Conservation (phyloP, 1,140 invertebrate species). For the Aethina tumida region DNA sequence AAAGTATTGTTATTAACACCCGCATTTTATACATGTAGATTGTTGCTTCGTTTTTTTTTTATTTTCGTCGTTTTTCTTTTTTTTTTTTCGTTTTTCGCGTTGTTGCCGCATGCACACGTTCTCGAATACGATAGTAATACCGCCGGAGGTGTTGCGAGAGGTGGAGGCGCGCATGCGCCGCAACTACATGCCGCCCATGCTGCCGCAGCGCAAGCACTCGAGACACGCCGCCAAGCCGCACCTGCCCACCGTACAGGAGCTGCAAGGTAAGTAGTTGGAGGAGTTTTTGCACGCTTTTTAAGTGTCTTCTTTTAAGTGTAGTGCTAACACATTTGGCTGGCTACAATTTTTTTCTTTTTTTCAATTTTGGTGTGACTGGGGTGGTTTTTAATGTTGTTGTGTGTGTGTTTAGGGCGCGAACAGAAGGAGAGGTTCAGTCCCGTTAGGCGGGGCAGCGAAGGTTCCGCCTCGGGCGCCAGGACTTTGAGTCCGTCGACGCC, state of each 20-base stretch:
- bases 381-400: too few species aligned
- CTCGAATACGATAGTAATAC: conserved; percentile 56
- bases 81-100: conserved; percentile 30
- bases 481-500: conserved; percentile 44
- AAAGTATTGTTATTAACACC: too few species aligned
- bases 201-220: conserved; percentile 32
- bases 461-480: conserved; percentile 46
- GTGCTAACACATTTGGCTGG: too few species aligned
- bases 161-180: conserved; percentile 83
- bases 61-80: conserved; percentile 31
- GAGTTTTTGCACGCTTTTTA: too few species aligned
- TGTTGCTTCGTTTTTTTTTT: conserved; percentile 28
- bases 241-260: conserved; percentile 47
- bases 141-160: conserved; percentile 75
- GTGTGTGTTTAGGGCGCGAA: conserved; percentile 37
- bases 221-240: conserved; percentile 33
- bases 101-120: conserved; percentile 47
- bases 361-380: too few species aligned
- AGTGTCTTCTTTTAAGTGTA: too few species aligned
- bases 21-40: conserved; percentile 11
- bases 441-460: conserved; percentile 80
- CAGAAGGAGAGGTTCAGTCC: conserved; percentile 75
- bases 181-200: conserved; percentile 35
- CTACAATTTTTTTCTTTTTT: too few species aligned
- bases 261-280: conserved; percentile 42